phyloP scores from a whole-genome alignment of 1,140 invertebrate species.

The Marisa cornuarietis region DNA sequence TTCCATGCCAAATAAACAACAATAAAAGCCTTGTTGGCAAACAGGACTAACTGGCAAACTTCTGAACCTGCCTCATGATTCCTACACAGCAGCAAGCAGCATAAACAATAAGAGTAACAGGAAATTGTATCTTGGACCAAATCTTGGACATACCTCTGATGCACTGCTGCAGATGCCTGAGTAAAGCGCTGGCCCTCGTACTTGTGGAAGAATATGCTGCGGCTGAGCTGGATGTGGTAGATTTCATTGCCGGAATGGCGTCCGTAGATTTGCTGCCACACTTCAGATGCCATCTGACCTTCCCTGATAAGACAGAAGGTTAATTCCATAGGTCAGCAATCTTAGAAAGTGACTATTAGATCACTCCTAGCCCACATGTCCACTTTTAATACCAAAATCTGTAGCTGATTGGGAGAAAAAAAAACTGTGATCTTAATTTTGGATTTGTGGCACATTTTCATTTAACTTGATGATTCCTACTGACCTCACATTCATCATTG shows the following conservation, averaged over 20 bases:
- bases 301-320: slow-evolving; percentile 73
- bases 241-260: slow-evolving; percentile 98
- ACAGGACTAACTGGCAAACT: no score
- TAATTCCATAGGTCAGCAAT: neutral
- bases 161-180: slow-evolving; percentile 96
- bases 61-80: no score
- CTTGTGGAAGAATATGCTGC: slow-evolving; percentile 94
- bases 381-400: no score
- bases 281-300: slow-evolving; percentile 92
- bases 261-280: slow-evolving; percentile 95
- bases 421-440: no score
- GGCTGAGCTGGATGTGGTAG: slow-evolving; percentile 93
- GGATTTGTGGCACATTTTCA: no score
- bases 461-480: no score
- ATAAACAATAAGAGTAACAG: neutral
- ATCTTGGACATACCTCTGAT: slow-evolving; percentile 81
- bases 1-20: no score
- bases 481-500: no score
- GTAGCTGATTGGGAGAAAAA: no score
- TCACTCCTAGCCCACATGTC: no score
- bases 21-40: no score
- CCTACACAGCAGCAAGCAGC: neutral
- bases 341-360: no score
- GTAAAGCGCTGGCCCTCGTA: slow-evolving; percentile 98
- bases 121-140: neutral